Conservation (phyloP, 2,797 vertebrate species). For the Gallirallus australis region DNA sequence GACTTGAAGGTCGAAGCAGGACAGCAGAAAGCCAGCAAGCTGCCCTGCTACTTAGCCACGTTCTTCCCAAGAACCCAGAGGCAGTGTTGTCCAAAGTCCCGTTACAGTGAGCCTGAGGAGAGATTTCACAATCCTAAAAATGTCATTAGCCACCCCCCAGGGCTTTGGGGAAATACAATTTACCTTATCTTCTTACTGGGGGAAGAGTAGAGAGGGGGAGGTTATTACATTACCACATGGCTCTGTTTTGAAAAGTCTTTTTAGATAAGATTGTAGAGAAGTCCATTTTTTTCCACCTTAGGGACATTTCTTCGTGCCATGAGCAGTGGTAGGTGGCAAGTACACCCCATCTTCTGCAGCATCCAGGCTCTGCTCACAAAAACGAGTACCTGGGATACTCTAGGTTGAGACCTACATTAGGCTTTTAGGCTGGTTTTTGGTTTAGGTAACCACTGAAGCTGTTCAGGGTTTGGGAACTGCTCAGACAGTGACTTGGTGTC, state of each 20-base stretch:
- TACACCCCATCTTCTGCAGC: rapidly evolving
- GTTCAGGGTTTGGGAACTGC: background rate
- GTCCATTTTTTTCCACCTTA: background rate
- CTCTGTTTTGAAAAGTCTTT: background rate
- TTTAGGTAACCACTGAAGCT: background rate
- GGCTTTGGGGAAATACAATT: background rate
- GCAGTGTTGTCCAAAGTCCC: background rate
- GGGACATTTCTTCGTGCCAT: background rate
- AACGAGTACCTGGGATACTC: background rate
- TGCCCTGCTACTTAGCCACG: background rate
- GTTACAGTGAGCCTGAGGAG: background rate
- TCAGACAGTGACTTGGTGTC: background rate
- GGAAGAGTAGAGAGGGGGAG: background rate
- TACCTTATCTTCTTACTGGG: background rate
- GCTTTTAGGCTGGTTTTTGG: background rate
- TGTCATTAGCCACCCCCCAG: background rate
- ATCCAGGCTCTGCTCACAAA: background rate
- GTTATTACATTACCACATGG: background rate
- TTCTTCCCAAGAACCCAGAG: background rate
- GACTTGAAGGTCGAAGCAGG: background rate
- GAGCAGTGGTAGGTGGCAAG: background rate
- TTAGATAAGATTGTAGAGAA: background rate
- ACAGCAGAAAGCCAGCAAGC: background rate
- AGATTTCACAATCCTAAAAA: constrained; percentile 23
- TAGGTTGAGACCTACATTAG: background rate